Base-by-base conservation (phyloP, 2,797 vertebrate genomes). In the Sebastes diaconus region DNA sequence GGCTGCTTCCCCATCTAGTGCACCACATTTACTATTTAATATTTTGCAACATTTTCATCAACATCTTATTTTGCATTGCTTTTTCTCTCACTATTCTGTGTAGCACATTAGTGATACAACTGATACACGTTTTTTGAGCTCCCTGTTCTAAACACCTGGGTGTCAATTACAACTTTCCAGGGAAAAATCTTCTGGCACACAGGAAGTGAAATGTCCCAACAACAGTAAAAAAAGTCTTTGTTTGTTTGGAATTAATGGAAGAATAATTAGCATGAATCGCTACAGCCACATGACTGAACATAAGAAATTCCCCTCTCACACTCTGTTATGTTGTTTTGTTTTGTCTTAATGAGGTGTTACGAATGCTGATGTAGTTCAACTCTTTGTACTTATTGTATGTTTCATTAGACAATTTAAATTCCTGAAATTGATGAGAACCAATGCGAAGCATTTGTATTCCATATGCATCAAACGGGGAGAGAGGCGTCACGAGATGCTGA, bases 371-470 rank as follows among this genome's bases (percentile, higher is more conserved):
- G 46, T 39, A 58, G 8, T 54, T 66, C 25, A 69, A 79, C 66
- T 74, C 64, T 86, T 69, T 29, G 66, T 75, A 72, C 50, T 67
- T 75, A 71, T 52, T 83, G 72, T 79, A 76, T 30, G 52, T 77
- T 85, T 85, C 22, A 64, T 90, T 65, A 61, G 30, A 74, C 69
- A 0, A 77, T 83, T 78, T 71, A 16, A 73, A 85, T 46, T 54
- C 55, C 50, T 68, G 50, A 68, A 60, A 63, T 14, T 71, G 32
- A 79, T 39, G 24, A 77, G 60, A 66, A 52, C 16, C 13, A 57
- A 30, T 65, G 29, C 18, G 25, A 72, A 55, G 52, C 58, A 76
- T 86, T 77, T 86, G 78, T 78, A 80, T 90, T 83, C 80, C 54
- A 73, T 60, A 57, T 81, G 77, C 32, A 81, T 78, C 32, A 55